Conservation (phyloP, 2,888 invertebrate species). For the Phrixothrix hirtus region DNA sequence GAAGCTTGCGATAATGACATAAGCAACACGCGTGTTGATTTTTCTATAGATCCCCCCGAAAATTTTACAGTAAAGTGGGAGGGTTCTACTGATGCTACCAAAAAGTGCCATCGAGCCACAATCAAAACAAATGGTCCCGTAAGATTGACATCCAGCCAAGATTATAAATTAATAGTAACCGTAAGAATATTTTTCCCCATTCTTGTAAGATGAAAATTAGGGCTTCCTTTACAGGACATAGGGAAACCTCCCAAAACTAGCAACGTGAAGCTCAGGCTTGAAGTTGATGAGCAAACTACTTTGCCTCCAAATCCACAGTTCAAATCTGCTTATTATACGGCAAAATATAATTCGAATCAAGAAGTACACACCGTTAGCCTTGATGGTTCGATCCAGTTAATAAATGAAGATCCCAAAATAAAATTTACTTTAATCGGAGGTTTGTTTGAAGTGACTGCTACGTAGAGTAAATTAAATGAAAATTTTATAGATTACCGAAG, state of each 20-base stretch:
- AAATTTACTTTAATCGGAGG: not conserved
- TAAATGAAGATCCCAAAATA: not conserved
- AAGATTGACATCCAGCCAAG: conserved; percentile 22
- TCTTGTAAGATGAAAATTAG: too few relatives aligned
- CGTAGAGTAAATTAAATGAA: not conserved
- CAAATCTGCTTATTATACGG: conserved; percentile 55
- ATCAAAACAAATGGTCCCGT: conserved; percentile 35
- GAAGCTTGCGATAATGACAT: conserved; percentile 60
- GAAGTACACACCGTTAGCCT: conserved; percentile 2
- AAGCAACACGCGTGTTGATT: conserved; percentile 51
- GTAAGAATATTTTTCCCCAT: conserved; percentile 30
- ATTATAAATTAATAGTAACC: conserved; percentile 40
- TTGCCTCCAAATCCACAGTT: conserved; percentile 59
- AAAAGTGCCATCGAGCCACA: conserved; percentile 36
- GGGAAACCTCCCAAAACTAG: conserved; percentile 22
- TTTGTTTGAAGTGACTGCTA: not conserved
- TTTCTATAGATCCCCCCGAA: conserved; percentile 35
- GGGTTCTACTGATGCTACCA: conserved; percentile 6
- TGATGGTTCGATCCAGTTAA: not conserved
- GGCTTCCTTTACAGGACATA: conserved; percentile 38
- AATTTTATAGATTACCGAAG: conserved; percentile 9
- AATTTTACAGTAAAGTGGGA: conserved; percentile 28
- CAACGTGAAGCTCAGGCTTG: conserved; percentile 40
- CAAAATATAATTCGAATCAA: conserved; percentile 51
- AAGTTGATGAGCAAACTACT: conserved; percentile 52